phyloP scores from a whole-genome alignment of 1,140 invertebrate species.

The Zophobas atratus region DNA sequence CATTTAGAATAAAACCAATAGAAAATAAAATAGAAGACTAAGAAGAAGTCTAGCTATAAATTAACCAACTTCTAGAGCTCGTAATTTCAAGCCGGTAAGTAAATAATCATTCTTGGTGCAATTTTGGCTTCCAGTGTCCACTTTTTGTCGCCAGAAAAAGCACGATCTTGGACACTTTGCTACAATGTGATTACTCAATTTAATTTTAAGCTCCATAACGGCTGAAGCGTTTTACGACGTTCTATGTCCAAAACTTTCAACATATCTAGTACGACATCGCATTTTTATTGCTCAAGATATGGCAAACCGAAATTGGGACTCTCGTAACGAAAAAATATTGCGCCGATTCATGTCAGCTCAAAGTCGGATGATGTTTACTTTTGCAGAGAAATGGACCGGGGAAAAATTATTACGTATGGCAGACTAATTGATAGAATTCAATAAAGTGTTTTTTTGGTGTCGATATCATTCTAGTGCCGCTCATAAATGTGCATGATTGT shows the following conservation, averaged over 20 bases:
- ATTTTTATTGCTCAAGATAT: constrained; percentile 30
- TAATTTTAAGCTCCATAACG: constrained; percentile 28
- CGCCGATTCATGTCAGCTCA: constrained; percentile 14
- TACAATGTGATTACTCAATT: constrained; percentile 18
- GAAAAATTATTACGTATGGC: too few species aligned
- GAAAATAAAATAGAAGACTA: too few species aligned
- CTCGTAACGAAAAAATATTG: constrained; percentile 39
- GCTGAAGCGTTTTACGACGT: constrained; percentile 24
- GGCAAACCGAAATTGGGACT: constrained; percentile 27
- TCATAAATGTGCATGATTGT: too few species aligned
- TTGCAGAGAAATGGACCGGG: not conserved
- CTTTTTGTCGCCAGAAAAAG: not conserved
- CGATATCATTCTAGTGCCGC: too few species aligned
- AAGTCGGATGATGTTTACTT: constrained; percentile 10
- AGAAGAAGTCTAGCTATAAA: too few species aligned
- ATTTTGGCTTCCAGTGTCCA: too few species aligned
- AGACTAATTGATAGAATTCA: too few species aligned
- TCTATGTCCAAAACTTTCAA: constrained; percentile 38
- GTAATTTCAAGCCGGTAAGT: too few species aligned
- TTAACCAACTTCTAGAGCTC: too few species aligned
- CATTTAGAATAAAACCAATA: too few species aligned
- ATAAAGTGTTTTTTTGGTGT: too few species aligned
- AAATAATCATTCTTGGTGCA: too few species aligned
- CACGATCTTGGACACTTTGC: not conserved
- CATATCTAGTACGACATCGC: constrained; percentile 36